Evolutionary conservation across 2,113 vertebrate genomes (phyloP).

Genomic region (Hypomesus transpacificus): DNA sequence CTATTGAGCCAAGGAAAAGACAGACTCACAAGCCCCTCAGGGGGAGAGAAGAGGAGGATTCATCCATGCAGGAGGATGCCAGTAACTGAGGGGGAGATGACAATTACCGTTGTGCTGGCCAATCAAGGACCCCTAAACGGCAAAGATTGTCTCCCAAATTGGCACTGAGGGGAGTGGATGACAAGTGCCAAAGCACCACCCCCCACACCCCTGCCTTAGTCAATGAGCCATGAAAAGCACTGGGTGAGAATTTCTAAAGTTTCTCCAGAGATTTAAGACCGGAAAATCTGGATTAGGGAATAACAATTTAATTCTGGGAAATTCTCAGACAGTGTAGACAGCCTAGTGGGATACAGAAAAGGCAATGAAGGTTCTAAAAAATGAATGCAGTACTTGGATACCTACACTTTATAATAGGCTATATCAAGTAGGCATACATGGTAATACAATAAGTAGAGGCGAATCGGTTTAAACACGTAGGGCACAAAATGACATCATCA

Average conservation of each 20-base stretch:
- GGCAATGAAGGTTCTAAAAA: too few relatives aligned
- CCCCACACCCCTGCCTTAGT: not conserved
- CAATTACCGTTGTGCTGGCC: constrained; percentile 29
- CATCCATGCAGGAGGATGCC: constrained; percentile 31
- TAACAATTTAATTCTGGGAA: too few relatives aligned
- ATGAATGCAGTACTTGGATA: too few relatives aligned
- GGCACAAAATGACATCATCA: constrained; percentile 58
- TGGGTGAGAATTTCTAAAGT: constrained; percentile 41
- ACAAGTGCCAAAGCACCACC: constrained; percentile 51
- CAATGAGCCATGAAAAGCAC: constrained; percentile 52
- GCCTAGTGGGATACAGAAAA: too few relatives aligned
- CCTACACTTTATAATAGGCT: too few relatives aligned
- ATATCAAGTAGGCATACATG: too few relatives aligned
- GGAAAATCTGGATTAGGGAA: too few relatives aligned
- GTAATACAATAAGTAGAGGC: too few relatives aligned
- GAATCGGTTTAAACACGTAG: too few relatives aligned
- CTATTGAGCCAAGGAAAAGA: constrained; percentile 38
- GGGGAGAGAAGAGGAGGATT: not conserved
- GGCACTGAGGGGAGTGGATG: constrained; percentile 47
- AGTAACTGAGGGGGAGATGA: constrained; percentile 12
- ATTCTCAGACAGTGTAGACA: too few relatives aligned
- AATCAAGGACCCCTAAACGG: constrained; percentile 43
- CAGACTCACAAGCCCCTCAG: not conserved
- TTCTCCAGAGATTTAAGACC: too few relatives aligned
- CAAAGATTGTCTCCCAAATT: constrained; percentile 26